Conservation (phyloP, 2,797 vertebrate genomes). For the Ambastaia sidthimunki region DNA sequence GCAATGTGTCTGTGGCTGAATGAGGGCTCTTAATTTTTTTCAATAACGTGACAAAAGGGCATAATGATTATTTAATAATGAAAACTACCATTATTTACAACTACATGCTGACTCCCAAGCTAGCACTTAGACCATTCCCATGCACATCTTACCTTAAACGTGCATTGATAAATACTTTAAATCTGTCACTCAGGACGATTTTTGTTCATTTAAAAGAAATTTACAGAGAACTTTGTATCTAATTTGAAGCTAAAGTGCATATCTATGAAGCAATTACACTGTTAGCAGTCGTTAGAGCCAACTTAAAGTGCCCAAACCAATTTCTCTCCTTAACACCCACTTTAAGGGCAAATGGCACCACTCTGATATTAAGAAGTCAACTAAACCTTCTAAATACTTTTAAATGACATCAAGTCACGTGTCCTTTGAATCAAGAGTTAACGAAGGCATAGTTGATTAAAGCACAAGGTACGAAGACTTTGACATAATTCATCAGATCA, state of each 20-base stretch:
- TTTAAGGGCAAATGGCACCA: slow-evolving; percentile 1
- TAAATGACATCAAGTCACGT: slow-evolving; percentile 10
- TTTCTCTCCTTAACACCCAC: neutral
- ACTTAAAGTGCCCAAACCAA: neutral
- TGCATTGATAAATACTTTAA: slow-evolving; percentile 39
- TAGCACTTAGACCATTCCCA: slow-evolving; percentile 18
- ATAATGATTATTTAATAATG: slow-evolving; percentile 33
- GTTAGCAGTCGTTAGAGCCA: slow-evolving; percentile 25
- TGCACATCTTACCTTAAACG: slow-evolving; percentile 55
- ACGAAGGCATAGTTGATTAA: slow-evolving; percentile 48
- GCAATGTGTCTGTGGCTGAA: neutral
- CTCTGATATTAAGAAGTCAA: slow-evolving; percentile 29
- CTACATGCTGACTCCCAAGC: slow-evolving; percentile 33
- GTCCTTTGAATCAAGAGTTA: slow-evolving; percentile 13
- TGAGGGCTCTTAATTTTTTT: slow-evolving; percentile 6
- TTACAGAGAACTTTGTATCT: neutral
- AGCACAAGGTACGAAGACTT: slow-evolving; percentile 48
- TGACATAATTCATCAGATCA: slow-evolving; percentile 12
- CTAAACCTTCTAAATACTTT: slow-evolving; percentile 9
- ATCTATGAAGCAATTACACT: slow-evolving; percentile 44
- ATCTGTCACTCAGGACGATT: slow-evolving; percentile 17
- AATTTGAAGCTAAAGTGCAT: slow-evolving; percentile 58
- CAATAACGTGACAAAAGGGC: slow-evolving; percentile 42
- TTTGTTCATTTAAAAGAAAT: neutral
- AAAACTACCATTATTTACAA: slow-evolving; percentile 30